Conservation (phyloP, 2,113 vertebrate species). For the Rhea americana region DNA sequence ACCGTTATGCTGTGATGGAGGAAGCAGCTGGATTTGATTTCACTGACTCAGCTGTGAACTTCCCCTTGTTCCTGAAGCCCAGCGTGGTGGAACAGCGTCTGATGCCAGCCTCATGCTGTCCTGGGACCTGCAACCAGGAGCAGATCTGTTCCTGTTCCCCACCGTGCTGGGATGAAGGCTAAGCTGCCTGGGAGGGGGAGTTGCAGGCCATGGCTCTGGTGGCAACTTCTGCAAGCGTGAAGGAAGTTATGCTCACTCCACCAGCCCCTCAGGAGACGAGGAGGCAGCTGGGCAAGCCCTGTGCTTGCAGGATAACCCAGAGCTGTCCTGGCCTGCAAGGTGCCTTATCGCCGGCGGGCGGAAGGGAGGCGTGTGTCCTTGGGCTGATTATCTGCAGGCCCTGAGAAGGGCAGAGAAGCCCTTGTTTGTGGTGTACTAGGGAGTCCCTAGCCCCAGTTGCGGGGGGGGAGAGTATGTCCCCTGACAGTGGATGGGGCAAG, state of each 20-base stretch:
- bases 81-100: not conserved
- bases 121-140: not conserved
- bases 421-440: not conserved
- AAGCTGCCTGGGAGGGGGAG: not conserved
- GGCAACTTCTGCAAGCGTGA: rapidly evolving
- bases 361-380: not conserved
- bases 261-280: rapidly evolving
- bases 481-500: rapidly evolving
- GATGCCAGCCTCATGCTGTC: not conserved
- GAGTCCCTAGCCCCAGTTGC: not conserved
- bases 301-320: rapidly evolving
- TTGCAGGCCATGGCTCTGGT: rapidly evolving
- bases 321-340: not conserved
- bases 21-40: not conserved
- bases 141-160: not conserved
- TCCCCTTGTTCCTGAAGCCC: not conserved
- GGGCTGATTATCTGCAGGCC: not conserved
- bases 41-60: not conserved
- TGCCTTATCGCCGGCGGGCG: not conserved
- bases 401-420: not conserved
- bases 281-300: rapidly evolving
- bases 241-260: not conserved
- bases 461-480: not conserved
- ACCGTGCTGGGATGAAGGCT: rapidly evolving
- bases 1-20: not conserved